A percentile compares a stretch with the other conserved stretches of the same genome.
These are phyloP conservation scores for Panzeria rudis DNA, from an alignment of 2,888 invertebrate species.

Conservation along the genomic window DNA sequence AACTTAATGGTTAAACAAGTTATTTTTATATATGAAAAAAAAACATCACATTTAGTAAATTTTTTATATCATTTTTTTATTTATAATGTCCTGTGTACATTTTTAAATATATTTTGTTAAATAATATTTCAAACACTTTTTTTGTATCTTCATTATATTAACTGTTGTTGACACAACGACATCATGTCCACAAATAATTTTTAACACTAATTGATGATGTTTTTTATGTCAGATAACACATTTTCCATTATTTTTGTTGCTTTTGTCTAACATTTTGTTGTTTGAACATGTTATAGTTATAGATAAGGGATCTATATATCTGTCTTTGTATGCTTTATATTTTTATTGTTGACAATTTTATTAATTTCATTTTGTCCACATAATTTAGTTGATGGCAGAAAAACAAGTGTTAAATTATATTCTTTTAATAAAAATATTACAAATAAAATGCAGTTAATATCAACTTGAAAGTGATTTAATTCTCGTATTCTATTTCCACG, in stretches of 20 bases:
- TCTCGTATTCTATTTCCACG: too few species aligned
- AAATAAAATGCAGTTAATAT: neutral
- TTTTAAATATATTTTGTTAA: neutral
- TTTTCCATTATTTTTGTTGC: slow-evolving; percentile 15
- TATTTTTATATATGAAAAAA: too few species aligned
- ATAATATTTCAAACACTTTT: neutral
- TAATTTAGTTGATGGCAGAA: neutral
- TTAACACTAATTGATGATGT: slow-evolving; percentile 59
- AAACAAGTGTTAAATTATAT: slow-evolving; percentile 6
- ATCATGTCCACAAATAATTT: slow-evolving; percentile 42
- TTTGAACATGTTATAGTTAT: slow-evolving; percentile 14
- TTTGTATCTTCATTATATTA: slow-evolving; percentile 23
- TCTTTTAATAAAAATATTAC: neutral
- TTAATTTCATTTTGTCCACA: slow-evolving; percentile 10
- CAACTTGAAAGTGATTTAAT: too few species aligned
- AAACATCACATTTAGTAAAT: neutral
- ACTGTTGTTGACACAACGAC: slow-evolving; percentile 50
- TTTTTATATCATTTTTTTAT: neutral
- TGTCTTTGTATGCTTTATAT: slow-evolving; percentile 5
- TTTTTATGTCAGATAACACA: slow-evolving; percentile 35
- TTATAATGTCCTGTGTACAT: neutral
- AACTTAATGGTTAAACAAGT: too few species aligned
- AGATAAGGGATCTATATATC: slow-evolving; percentile 9
- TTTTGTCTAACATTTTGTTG: slow-evolving; percentile 8
- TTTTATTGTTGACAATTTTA: slow-evolving; percentile 32